A percentile compares a stretch with the other conserved stretches of the same genome.
These are phyloP conservation scores for Spatula clypeata DNA, from an alignment of 2,797 vertebrate genomes.

Conservation along the genomic window DNA sequence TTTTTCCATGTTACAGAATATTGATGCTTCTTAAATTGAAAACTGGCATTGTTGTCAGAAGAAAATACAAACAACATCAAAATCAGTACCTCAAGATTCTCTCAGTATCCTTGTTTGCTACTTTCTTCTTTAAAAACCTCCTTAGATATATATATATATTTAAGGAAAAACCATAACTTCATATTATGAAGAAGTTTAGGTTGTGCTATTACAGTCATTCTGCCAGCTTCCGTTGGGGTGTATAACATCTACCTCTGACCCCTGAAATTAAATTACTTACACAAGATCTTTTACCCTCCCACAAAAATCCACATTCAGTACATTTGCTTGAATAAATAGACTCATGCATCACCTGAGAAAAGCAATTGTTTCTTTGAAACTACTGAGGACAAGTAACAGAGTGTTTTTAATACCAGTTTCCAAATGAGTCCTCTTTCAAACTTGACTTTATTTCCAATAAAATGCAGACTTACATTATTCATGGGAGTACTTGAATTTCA, in stretches of 20 bases:
- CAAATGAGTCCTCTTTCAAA: conserved; percentile 66
- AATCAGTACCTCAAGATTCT: not conserved
- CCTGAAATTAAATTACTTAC: not conserved
- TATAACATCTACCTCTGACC: not conserved
- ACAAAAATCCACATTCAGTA: not conserved
- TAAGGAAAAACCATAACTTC: not conserved
- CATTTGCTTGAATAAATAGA: not conserved
- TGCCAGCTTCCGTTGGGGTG: not conserved
- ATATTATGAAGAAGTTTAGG: not conserved
- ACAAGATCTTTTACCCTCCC: not conserved
- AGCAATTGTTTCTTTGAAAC: conserved; percentile 36
- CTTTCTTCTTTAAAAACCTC: not conserved
- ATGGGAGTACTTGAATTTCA: conserved; percentile 75
- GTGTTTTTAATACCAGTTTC: conserved; percentile 60
- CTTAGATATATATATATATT: no score
- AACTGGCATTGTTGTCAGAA: not conserved
- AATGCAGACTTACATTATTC: conserved; percentile 74
- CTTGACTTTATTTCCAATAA: conserved; percentile 73
- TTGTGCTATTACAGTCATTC: not conserved
- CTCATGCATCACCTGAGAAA: not conserved
- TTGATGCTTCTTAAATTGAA: not conserved
- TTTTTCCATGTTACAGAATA: not conserved
- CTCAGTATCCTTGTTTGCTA: not conserved
- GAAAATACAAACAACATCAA: not conserved
- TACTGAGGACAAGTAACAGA: conserved; percentile 9